Base-by-base conservation (phyloP, 2,888 invertebrate genomes). In the Philopedon plagiatum region DNA sequence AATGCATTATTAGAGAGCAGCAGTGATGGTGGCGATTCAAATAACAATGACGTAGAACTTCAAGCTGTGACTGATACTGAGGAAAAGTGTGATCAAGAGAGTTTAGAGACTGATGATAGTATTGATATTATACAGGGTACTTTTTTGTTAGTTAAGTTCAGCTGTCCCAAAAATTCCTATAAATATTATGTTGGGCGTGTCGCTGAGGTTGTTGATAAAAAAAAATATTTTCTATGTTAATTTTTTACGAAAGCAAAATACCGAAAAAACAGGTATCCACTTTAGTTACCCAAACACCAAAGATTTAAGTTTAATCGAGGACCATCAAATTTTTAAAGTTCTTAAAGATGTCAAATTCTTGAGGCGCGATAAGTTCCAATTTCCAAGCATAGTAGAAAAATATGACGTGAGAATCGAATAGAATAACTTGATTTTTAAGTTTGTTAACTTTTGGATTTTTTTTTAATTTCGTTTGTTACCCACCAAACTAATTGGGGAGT, bases 211-310 rank as follows among this genome's bases (percentile, higher is more conserved):
- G 26, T 26, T 26, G 26, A 26, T 26, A 26, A 26, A 26, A 26
- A 67, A 67, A 29, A 67, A 67, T 3, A 44, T 67, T n/a, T 67
- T 44, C 60, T 60, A 46, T 57, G 58, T 67, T 7, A 67, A 60
- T 60, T 67, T 60, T 60, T 15, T 44, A 15, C 11, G 44, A 15
- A 44, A 44, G 8, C 68, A 68, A 68, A 61, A n/a, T 3, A 15
- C 32, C 5, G 19, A 26, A 7, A 57, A 57, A 57, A 57, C 32
- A n/a, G 7, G 23, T 1, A 13, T 32, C 29, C 32, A 57, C n/a
- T 57, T 57, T 57, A 29, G 1, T 15, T 57, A 44, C n/a, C 13
- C 15, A 5, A 13, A 44, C 15, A 44, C 19, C 15, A 13, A 13
- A 44, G 13, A 44, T 44, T 8, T 15, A 8, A 8, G 18, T 9